Conservation (phyloP, 2,113 vertebrate species). For the Cottus gobio region DNA sequence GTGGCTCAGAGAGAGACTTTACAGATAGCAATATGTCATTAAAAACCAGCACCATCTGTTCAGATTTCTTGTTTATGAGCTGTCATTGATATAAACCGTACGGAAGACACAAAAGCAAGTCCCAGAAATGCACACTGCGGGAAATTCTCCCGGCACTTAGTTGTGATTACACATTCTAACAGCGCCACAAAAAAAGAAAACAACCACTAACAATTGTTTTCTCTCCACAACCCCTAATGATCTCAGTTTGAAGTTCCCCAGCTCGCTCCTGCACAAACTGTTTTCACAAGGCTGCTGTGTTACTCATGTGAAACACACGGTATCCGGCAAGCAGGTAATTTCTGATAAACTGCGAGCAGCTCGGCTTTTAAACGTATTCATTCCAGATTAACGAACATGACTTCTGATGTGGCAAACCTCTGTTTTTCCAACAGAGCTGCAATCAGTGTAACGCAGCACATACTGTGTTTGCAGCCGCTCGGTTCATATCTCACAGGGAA, state of each 20-base stretch:
- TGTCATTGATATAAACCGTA: slow-evolving; percentile 48
- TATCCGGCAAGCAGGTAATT: slow-evolving; percentile 65
- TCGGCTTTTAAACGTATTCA: slow-evolving; percentile 42
- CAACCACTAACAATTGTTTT: slow-evolving; percentile 61
- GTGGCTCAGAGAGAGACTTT: slow-evolving; percentile 72
- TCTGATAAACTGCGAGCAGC: slow-evolving; percentile 57
- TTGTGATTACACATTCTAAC: slow-evolving; percentile 64
- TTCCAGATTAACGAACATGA: slow-evolving; percentile 52
- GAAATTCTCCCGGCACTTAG: slow-evolving; percentile 68
- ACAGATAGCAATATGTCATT: slow-evolving; percentile 79
- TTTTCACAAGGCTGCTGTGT: slow-evolving; percentile 44
- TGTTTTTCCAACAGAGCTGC: slow-evolving; percentile 46
- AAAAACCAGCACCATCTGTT: slow-evolving; percentile 80
- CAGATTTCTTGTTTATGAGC: slow-evolving; percentile 66
- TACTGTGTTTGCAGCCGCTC: slow-evolving; percentile 43
- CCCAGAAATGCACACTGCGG: slow-evolving; percentile 59
- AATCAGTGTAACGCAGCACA: slow-evolving; percentile 59
- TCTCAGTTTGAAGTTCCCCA: slow-evolving; percentile 59
- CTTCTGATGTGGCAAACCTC: slow-evolving; percentile 61
- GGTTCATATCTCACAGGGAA: slow-evolving; percentile 51
- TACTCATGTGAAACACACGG: slow-evolving; percentile 30
- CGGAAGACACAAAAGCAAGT: slow-evolving; percentile 59
- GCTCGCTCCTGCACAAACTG: slow-evolving; percentile 36
- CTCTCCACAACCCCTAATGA: slow-evolving; percentile 53
- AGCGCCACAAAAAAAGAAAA: slow-evolving; percentile 21